A percentile compares a stretch with the other conserved stretches of the same genome.
These are phyloP conservation scores for Drosophila subpulchrella DNA, from an alignment of 1,140 invertebrate genomes.

Conservation along the genomic window DNA sequence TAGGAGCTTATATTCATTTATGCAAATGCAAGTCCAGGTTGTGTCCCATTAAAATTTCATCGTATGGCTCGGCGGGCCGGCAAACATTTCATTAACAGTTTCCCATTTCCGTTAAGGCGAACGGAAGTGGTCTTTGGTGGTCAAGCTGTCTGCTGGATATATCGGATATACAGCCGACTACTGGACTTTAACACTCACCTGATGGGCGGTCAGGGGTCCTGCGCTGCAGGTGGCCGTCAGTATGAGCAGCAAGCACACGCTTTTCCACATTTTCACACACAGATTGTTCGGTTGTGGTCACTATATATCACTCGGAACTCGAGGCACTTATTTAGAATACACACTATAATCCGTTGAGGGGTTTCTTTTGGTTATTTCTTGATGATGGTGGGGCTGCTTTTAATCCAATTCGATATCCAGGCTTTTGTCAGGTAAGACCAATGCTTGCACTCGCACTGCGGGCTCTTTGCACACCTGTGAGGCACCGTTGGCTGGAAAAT, in stretches of 20 bases:
- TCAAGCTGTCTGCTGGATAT: slow-evolving; percentile 32
- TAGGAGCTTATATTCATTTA: slow-evolving; percentile 46
- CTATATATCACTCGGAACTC: slow-evolving; percentile 35
- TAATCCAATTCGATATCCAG: slow-evolving; percentile 73
- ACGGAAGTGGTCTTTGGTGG: slow-evolving; percentile 60
- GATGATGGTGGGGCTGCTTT: slow-evolving; percentile 3
- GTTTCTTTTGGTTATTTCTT: not conserved
- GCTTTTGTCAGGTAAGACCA: slow-evolving; percentile 46
- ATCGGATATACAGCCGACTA: not conserved
- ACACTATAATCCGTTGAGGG: slow-evolving; percentile 13
- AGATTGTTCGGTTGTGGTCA: slow-evolving; percentile 43
- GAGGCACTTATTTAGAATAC: not conserved
- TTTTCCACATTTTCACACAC: slow-evolving; percentile 60
- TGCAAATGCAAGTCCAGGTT: slow-evolving; percentile 28
- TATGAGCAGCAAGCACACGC: slow-evolving; percentile 49
- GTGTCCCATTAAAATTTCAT: slow-evolving; percentile 59
- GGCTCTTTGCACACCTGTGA: slow-evolving; percentile 70
- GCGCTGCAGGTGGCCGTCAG: slow-evolving; percentile 62
- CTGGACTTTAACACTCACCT: slow-evolving; percentile 59
- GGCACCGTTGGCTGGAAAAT: slow-evolving; percentile 84
- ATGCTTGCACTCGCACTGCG: slow-evolving; percentile 83
- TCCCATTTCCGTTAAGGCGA: slow-evolving; percentile 66
- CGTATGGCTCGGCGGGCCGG: slow-evolving; percentile 39
- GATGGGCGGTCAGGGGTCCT: slow-evolving; percentile 59
- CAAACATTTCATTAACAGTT: slow-evolving; percentile 75